These are phyloP conservation scores for Lacerta viridis DNA, from an alignment of 2,797 vertebrate species.

Conservation along the genomic window DNA sequence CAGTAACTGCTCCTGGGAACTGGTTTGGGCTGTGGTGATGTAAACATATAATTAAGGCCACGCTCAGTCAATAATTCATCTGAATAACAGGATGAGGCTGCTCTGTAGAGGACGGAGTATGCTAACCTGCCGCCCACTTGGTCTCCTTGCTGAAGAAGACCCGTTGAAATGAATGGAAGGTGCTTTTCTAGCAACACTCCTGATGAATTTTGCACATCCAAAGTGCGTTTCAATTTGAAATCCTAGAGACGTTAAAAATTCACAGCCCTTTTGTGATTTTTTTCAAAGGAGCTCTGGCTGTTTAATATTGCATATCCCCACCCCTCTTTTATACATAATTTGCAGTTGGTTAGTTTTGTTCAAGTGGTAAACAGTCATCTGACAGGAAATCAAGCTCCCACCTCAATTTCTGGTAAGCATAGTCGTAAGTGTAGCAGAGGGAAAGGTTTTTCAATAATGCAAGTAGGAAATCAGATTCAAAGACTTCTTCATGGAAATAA, in stretches of 20 bases:
- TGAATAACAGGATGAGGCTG: background rate
- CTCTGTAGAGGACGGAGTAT: background rate
- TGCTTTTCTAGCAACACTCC: background rate
- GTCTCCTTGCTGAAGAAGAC: background rate
- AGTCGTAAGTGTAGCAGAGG: background rate
- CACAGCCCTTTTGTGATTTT: background rate
- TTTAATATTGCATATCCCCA: background rate
- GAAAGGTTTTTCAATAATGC: background rate
- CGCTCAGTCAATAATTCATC: constrained; percentile 16
- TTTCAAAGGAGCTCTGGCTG: background rate
- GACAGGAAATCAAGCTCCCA: background rate
- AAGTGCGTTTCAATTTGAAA: background rate
- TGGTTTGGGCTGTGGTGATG: background rate
- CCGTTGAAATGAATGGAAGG: background rate
- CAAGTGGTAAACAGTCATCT: background rate
- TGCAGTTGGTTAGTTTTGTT: background rate
- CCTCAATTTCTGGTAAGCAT: background rate
- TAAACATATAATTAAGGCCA: constrained; percentile 19
- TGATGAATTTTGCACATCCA: background rate
- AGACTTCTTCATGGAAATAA: background rate
- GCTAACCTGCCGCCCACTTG: background rate
- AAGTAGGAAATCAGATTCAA: background rate
- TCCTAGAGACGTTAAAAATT: background rate
- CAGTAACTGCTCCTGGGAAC: background rate
- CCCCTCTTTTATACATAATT: background rate